Conservation (phyloP, 2,113 vertebrate genomes). For the Anolis sagrei region DNA sequence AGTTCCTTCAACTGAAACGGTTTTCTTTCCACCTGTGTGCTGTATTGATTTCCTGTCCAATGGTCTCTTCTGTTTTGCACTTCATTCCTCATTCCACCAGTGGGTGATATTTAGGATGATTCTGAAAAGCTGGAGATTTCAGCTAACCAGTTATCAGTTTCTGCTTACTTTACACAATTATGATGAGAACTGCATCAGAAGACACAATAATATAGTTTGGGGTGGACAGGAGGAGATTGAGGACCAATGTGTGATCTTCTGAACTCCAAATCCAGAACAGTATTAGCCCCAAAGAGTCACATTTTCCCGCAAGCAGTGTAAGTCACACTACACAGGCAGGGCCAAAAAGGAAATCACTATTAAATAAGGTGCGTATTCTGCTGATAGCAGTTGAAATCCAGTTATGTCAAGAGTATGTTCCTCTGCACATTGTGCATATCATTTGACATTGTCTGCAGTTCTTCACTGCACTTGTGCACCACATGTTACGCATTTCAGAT, state of each 20-base stretch:
- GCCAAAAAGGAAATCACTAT: too few relatives aligned
- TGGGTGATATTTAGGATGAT: not conserved
- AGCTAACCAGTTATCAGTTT: not conserved
- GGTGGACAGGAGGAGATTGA: not conserved
- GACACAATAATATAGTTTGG: not conserved
- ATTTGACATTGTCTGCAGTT: too few relatives aligned
- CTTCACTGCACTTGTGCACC: too few relatives aligned
- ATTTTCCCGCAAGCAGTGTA: not conserved
- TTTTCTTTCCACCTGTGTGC: not conserved
- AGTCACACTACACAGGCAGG: not conserved
- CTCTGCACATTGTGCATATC: too few relatives aligned
- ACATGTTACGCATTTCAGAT: too few relatives aligned
- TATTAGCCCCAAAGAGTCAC: not conserved
- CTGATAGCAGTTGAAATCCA: too few relatives aligned
- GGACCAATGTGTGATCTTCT: not conserved
- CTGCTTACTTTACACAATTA: conserved; percentile 13
- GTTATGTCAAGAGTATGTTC: too few relatives aligned
- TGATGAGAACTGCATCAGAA: not conserved
- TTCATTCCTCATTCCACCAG: conserved; percentile 10
- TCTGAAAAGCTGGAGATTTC: conserved; percentile 4
- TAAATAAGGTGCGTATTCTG: too few relatives aligned
- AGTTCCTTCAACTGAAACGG: not conserved
- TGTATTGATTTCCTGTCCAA: not conserved
- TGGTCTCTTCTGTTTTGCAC: not conserved
- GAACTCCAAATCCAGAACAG: not conserved